Evolutionary conservation across 2,797 vertebrate genomes (phyloP), one percentile per base, ranked within the genome.

Genomic region (Protosalanx chinensis): DNA sequence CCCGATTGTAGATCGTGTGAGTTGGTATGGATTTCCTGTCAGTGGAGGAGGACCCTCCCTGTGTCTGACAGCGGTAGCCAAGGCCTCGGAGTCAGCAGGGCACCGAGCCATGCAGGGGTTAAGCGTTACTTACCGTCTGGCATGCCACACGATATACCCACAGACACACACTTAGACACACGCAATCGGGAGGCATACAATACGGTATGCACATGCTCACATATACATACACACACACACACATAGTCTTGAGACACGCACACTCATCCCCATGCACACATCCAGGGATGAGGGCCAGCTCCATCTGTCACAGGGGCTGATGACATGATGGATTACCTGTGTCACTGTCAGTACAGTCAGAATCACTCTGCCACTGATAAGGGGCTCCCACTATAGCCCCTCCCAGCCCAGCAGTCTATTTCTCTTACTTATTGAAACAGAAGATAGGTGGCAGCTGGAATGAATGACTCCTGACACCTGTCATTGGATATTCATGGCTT

Each of bases 11-110:
- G 93, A 91, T 90, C 86, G 91, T 77, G 77, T 71, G 87, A 89
- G 89, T 90, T 90, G 82, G 72, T 92, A 92, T 92, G 89, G 93
- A 95, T 94, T 93, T 93, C 82, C 93, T 93, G 94, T 96, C 93
- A 89, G 82, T 66, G 73, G 80, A 73, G 60, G 85, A 77, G 80
- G 80, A 77, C 90, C 85, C 56, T 82, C 78, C 78, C 86, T 87
- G 84, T 89, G 92, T 92, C 92, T 91, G 92, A 92, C 83, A 86
- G 80, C 86, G 78, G 62, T 75, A 80, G 84, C 76, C 82, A 85
- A 83, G 85, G 84, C 78, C 83, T 80, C 87, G 79, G 90, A 88
- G 76, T 27, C 41, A 27, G 41, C 37, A 66, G 53, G 86, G 88
- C 85, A 83, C 80, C 78, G 76, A 88, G 88, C 86, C 88, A 83